These are phyloP conservation scores for Fragariocoptes setiger DNA, from an alignment of 1,140 invertebrate genomes.

Conservation along the genomic window DNA sequence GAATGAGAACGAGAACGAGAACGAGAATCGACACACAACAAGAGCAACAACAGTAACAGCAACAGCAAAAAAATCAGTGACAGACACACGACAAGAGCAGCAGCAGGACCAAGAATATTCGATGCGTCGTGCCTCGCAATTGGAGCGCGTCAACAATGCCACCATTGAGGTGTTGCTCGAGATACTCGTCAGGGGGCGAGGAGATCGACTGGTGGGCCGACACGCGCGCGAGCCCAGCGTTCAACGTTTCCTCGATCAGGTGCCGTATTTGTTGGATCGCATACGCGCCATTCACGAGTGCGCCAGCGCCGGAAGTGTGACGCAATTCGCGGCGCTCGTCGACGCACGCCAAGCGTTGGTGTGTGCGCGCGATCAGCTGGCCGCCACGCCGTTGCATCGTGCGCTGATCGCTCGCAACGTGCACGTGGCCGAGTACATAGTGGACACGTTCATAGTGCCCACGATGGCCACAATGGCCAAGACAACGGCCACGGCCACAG, in stretches of 20 bases:
- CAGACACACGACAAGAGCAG: too few species aligned
- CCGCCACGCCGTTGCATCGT: not conserved
- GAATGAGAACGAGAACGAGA: too few species aligned
- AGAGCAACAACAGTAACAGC: too few species aligned
- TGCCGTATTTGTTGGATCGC: slow-evolving; percentile 35
- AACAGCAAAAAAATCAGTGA: too few species aligned
- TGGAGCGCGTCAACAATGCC: not conserved
- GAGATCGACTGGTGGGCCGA: slow-evolving; percentile 11
- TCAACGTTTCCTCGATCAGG: slow-evolving; percentile 28
- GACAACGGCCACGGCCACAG: too few species aligned
- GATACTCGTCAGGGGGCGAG: slow-evolving; percentile 13
- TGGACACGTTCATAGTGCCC: not conserved
- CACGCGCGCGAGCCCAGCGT: slow-evolving; percentile 27
- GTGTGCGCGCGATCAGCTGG: not conserved
- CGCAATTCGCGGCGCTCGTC: too few species aligned
- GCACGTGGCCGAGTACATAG: not conserved
- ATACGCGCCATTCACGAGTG: slow-evolving; percentile 7
- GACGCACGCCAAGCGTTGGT: not conserved
- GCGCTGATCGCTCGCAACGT: not conserved
- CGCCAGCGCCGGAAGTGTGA: too few species aligned
- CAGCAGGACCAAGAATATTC: too few species aligned
- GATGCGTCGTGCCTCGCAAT: too few species aligned
- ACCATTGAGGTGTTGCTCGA: not conserved
- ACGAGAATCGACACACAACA: too few species aligned
- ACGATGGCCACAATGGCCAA: too few species aligned